Evolutionary conservation across 2,113 vertebrate genomes (phyloP), one percentile per base, ranked within the genome.

Genomic region (Mirza zaza): DNA sequence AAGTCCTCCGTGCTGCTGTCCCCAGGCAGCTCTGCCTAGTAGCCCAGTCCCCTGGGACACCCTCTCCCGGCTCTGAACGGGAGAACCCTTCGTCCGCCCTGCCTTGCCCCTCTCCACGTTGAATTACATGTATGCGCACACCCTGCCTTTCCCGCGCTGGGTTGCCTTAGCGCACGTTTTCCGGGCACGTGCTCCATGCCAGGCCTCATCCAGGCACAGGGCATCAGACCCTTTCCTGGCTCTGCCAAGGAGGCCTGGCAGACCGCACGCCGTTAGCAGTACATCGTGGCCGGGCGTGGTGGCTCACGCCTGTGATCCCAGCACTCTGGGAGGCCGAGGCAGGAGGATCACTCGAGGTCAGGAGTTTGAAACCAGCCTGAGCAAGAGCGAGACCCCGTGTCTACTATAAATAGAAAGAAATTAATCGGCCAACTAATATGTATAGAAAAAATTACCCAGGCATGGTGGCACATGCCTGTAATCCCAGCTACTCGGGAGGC

Each of bases 111-210:
- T 87, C 32, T 39, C 68, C 42, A 2, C 6, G 0, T 1, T 5
- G 20, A 3, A 7, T 21, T 0, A 1, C 3, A 2, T 0, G 0
- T 6, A 15, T 55, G 27, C 73, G 48, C 25, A 4, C 0, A 0
- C 21, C 1, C 48, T 11, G 0, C 34, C 91, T 27, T 57, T 45
- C 52, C 25, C 3, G 25, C 50, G 9, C 0, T 34, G n/a, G 39
- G 27, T 45, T 70, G 59, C 63, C 29, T 25, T 20, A 3, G 25
- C 13, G 1, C 14, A 10, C n/a, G 12, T 42, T 11, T 12, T 3
- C 81, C 0, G 0, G 65, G 17, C 42, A 27, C 71, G 2, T 2
- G 10, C 36, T 45, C 42, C 15, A 5, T 17, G 4, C 55, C 57
- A 7, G n/a, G 27, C 52, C 59, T 50, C 81, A 3, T 23, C 39